These are phyloP conservation scores for Euthynnus affinis DNA, from an alignment of 2,797 vertebrate species.

Conservation along the genomic window DNA sequence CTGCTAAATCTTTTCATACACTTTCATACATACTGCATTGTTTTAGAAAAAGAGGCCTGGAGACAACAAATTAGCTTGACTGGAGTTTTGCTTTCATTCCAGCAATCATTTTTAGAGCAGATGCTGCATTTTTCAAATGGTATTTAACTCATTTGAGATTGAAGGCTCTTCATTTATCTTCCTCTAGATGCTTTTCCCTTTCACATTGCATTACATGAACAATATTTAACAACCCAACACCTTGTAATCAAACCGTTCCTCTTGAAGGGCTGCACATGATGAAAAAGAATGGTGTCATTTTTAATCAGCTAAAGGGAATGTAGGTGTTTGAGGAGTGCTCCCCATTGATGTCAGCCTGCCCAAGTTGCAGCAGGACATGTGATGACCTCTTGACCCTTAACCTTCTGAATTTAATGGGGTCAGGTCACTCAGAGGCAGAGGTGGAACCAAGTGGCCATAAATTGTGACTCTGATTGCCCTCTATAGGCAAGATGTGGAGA, in stretches of 20 bases:
- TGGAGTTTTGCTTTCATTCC: constrained; percentile 4
- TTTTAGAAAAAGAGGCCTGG: constrained; percentile 9
- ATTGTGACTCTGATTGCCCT: constrained; percentile 53
- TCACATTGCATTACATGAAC: constrained; percentile 38
- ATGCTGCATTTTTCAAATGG: constrained; percentile 32
- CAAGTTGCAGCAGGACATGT: constrained; percentile 30
- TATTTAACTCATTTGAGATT: constrained; percentile 51
- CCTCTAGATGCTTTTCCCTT: constrained; percentile 12
- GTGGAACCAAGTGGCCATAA: constrained; percentile 33
- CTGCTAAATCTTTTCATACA: constrained; percentile 17
- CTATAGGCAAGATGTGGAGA: constrained; percentile 41
- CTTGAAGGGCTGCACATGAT: constrained; percentile 27
- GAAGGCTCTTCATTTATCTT: constrained; percentile 56
- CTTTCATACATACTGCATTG: background rate
- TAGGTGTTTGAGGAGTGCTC: constrained; percentile 33
- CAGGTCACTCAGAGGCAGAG: constrained; percentile 21
- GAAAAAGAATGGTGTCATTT: constrained; percentile 46
- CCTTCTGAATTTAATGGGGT: constrained; percentile 59
- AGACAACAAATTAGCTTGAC: constrained; percentile 19
- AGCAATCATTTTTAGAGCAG: constrained; percentile 14
- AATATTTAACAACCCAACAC: constrained; percentile 42
- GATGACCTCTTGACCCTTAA: constrained; percentile 54
- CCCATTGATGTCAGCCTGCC: constrained; percentile 30
- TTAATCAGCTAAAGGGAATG: constrained; percentile 60
- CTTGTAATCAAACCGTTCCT: constrained; percentile 33